Conservation (phyloP, 2,797 vertebrate genomes). For the Falco rusticolus region DNA sequence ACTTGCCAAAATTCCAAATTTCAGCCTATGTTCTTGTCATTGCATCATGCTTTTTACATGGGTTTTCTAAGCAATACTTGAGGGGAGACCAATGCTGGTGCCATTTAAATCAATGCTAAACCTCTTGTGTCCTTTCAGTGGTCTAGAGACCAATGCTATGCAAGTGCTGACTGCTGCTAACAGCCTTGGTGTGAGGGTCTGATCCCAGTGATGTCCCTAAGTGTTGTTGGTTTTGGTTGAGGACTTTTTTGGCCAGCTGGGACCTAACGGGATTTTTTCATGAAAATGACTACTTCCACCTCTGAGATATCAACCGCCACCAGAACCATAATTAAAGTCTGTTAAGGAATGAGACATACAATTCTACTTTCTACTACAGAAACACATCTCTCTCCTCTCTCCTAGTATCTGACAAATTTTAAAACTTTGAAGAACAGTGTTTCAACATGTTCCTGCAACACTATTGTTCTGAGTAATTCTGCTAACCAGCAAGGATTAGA, state of each 20-base stretch:
- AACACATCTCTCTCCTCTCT: not conserved
- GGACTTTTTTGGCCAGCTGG: not conserved
- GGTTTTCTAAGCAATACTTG: not conserved
- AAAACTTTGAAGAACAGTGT: not conserved
- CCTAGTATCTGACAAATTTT: not conserved
- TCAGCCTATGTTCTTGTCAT: not conserved
- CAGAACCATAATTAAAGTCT: not conserved
- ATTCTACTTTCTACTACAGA: not conserved
- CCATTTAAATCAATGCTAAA: not conserved
- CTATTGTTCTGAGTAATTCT: not conserved
- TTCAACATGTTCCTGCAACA: not conserved
- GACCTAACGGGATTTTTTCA: not conserved
- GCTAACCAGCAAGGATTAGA: not conserved
- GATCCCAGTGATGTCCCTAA: not conserved
- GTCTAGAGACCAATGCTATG: not conserved
- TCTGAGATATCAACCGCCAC: not conserved
- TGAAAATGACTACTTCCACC: not conserved
- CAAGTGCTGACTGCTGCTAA: not conserved
- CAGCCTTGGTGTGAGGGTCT: rapidly evolving
- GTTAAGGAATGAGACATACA: not conserved
- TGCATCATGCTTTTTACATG: not conserved
- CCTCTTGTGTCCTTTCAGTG: not conserved
- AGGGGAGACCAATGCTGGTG: not conserved
- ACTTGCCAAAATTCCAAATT: not conserved
- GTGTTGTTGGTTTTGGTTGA: not conserved